Conservation (phyloP, 2,888 invertebrate species). For the Trissolcus brochymenae region DNA sequence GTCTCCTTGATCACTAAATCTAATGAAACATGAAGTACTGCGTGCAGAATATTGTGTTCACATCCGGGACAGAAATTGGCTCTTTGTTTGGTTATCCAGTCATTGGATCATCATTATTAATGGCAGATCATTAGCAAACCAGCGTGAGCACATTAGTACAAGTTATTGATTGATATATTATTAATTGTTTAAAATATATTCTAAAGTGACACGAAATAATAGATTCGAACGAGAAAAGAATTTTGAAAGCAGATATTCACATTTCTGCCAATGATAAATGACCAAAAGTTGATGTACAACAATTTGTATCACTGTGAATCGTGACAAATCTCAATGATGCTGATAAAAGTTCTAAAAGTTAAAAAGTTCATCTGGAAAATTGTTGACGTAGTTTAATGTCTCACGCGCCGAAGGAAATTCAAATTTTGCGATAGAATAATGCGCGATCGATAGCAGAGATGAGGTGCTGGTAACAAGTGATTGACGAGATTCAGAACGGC, state of each 20-base stretch:
- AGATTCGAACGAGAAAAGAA: too few relatives aligned
- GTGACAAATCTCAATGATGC: neutral
- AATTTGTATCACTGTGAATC: neutral
- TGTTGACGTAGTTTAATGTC: constrained; percentile 17
- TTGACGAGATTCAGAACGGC: constrained; percentile 27
- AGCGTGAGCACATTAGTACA: neutral
- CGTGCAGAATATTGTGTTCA: neutral
- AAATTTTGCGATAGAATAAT: constrained; percentile 46
- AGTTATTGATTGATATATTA: neutral
- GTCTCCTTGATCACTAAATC: neutral
- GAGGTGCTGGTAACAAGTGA: constrained; percentile 20
- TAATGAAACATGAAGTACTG: neutral
- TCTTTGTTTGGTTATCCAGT: neutral
- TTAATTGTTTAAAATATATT: neutral
- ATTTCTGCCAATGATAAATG: too few relatives aligned
- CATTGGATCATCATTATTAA: neutral
- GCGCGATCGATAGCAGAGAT: constrained; percentile 31
- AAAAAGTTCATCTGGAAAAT: constrained; percentile 30
- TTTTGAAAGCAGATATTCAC: too few relatives aligned
- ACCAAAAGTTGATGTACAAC: too few relatives aligned
- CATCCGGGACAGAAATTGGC: neutral
- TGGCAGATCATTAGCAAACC: too few relatives aligned
- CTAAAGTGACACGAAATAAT: too few relatives aligned
- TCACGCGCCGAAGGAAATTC: constrained; percentile 33
- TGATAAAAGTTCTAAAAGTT: neutral